Base-by-base conservation (phyloP, 2,888 invertebrate species). In the Cactoblastis cactorum region DNA sequence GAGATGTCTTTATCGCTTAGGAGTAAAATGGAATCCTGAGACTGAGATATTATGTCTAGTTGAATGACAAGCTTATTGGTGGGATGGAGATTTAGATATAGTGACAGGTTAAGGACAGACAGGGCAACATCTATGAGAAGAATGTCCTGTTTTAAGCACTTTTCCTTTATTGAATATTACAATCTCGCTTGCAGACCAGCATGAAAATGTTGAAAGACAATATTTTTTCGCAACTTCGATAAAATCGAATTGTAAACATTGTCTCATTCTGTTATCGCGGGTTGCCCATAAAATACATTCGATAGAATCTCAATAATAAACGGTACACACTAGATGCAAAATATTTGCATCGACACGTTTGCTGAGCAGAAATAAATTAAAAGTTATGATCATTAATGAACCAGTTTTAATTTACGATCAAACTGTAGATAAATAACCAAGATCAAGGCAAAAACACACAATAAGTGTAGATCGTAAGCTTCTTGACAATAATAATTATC, bases 311-410 rank as follows among this genome's bases (percentile, higher is more conserved):
- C 54, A 58, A 60, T 57, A 58, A 61, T 68, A 62, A 69, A 64
- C 59, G 62, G 65, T 73, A 77, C 71, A 67, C 73, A 69, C 71
- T 68, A 61, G 51, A 57, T 59, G 61, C 60, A 64, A 61, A 74
- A 72, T 71, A 74, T 76, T 74, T 74, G 71, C 75, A 76, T 73
- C 64, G 67, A 73, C 72, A 70, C 65, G 69, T 72, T 43, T 17
- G 60, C 65, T 59, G 71, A 74, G 70, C 61, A 68, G 71, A 67
- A 63, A 80, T 81, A 79, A 78, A 80, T 80, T 81, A 71, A 76
- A 77, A 82, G 76, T 82, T 82, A 80, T 83, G 79, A 77, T 75
- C 80, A 79, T 80, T 83, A 83, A 81, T 80, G 80, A 79, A 82
- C 82, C 72, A 72, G 83, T 78, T 80, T 78, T 75, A 77, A 81